A percentile compares a stretch with the other conserved stretches of the same genome.
These are phyloP conservation scores for Coccyzus lansbergi DNA, from an alignment of 2,797 vertebrate species.

Conservation along the genomic window DNA sequence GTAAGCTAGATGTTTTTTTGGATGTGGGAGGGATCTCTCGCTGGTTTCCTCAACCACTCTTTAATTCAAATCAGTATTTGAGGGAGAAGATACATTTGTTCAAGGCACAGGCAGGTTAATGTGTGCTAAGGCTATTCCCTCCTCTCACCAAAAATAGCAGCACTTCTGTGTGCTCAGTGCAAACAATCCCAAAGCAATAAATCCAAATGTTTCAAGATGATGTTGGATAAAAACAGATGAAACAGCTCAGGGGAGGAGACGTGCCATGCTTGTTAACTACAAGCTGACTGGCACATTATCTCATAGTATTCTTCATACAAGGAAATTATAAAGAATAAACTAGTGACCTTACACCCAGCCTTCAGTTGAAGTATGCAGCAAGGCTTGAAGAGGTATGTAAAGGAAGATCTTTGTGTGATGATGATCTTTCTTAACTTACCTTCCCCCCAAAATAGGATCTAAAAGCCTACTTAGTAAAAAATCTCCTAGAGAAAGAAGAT, in stretches of 20 bases:
- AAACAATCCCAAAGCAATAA: neutral
- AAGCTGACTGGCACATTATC: neutral
- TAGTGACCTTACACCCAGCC: neutral
- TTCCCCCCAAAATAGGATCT: neutral
- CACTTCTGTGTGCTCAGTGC: neutral
- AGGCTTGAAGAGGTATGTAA: neutral
- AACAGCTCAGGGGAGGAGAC: neutral
- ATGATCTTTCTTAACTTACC: neutral
- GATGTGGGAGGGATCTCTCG: neutral
- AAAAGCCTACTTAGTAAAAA: neutral
- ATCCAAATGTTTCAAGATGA: neutral
- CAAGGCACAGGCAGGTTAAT: neutral
- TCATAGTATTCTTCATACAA: neutral
- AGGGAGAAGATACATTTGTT: neutral
- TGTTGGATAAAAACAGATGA: neutral
- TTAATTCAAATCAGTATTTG: neutral
- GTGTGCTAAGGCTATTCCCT: neutral
- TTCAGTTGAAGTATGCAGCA: neutral
- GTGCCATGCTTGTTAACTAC: neutral
- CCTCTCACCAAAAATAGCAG: neutral
- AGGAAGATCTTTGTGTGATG: neutral
- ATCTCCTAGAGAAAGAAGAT: neutral
- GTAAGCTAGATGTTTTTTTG: neutral
- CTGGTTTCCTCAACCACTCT: neutral
- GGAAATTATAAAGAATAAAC: neutral